A percentile compares a stretch with the other conserved stretches of the same genome.
phyloP scores from a whole-genome alignment of 1,140 invertebrate genomes.

The Ips nitidus region DNA sequence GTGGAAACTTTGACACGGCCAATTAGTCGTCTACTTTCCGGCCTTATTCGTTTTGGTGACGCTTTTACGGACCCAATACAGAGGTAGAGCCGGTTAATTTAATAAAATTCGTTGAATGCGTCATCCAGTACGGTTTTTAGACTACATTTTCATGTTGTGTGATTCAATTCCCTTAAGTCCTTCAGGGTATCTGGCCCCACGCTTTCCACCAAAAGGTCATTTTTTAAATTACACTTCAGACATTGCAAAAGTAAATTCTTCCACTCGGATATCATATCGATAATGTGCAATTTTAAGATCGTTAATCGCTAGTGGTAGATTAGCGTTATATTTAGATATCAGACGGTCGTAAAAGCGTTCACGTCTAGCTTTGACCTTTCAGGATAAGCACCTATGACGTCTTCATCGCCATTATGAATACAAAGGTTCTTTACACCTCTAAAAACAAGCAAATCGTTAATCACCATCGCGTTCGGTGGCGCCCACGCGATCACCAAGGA shows the following conservation, averaged over 20 bases:
- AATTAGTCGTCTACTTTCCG: constrained; percentile 5
- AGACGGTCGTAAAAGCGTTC: neutral
- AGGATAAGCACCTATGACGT: constrained; percentile 8
- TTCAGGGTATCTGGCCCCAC: too few species aligned
- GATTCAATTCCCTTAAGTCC: too few species aligned
- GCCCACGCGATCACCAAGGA: neutral
- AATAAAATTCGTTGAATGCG: too few species aligned
- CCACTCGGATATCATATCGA: too few species aligned
- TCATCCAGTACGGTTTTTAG: too few species aligned
- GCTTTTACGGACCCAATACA: neutral
- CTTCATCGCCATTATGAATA: neutral
- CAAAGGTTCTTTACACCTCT: constrained; percentile 4
- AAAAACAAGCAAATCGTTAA: constrained; percentile 16
- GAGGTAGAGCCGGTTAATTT: too few species aligned
- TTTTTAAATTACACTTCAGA: too few species aligned
- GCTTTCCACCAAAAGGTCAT: too few species aligned
- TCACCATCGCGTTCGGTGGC: neutral
- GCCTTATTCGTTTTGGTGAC: neutral
- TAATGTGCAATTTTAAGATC: too few species aligned
- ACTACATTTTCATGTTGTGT: too few species aligned
- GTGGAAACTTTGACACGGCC: constrained; percentile 6
- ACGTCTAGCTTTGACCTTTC: constrained; percentile 6
- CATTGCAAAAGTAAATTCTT: too few species aligned
- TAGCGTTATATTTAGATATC: neutral
- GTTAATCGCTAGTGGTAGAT: neutral